Percentiles rank a stretch among this genome's conserved stretches.
phyloP scores from a whole-genome alignment of 2,888 invertebrate genomes.

The Tenthredo mesomela region DNA sequence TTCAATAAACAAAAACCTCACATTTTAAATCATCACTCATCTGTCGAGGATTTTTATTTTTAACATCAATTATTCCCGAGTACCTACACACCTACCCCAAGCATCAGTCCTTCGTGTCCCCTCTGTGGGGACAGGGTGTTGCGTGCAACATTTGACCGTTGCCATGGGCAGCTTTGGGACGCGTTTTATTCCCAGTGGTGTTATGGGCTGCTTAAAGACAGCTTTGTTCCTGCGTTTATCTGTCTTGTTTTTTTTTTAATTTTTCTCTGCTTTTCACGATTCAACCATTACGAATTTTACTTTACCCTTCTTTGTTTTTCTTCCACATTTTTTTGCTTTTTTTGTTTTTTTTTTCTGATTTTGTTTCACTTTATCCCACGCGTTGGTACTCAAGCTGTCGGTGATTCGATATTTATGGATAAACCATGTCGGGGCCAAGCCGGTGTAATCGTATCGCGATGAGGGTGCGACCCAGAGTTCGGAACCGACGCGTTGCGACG shows the following conservation, averaged over 20 bases:
- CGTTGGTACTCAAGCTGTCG: neutral
- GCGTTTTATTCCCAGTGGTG: neutral
- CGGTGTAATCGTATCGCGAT: conserved; percentile 6
- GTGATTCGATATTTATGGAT: conserved; percentile 39
- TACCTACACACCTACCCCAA: neutral
- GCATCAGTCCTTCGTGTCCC: neutral
- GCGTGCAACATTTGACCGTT: conserved; percentile 49
- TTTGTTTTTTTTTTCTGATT: neutral
- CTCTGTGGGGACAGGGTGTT: neutral
- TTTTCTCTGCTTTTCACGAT: neutral
- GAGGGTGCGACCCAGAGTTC: conserved; percentile 32
- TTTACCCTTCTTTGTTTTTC: neutral
- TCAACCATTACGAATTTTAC: neutral
- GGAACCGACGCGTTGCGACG: neutral
- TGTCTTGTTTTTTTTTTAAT: neutral
- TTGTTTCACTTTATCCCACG: neutral
- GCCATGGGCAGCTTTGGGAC: conserved; percentile 24
- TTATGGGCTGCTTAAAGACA: conserved; percentile 5
- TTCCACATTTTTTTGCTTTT: neutral
- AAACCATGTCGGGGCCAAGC: conserved; percentile 29
- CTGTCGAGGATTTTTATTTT: neutral
- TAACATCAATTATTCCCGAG: neutral
- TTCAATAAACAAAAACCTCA: neutral
- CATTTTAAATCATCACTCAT: neutral
- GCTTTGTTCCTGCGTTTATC: conserved; percentile 5